Conservation (phyloP, 2,113 vertebrate genomes). For the Pungitius pungitius region DNA sequence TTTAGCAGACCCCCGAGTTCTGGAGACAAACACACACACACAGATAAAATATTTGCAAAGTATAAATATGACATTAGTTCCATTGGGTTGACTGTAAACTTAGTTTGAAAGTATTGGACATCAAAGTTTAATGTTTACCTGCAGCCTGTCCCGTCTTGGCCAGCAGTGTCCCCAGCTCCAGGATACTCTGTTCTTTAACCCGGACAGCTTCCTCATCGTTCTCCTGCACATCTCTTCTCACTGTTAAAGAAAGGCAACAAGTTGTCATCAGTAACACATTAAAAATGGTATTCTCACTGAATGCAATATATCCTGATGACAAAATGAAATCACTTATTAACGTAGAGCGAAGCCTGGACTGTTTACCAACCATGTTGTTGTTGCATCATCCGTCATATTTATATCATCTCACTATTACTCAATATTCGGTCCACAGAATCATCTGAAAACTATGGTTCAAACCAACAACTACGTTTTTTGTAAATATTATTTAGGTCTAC, state of each 20-base stretch:
- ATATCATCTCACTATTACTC: not conserved
- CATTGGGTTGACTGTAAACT: not conserved
- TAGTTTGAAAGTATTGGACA: not conserved
- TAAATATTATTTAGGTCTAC: no score
- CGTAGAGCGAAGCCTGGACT: not conserved
- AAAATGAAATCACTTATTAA: not conserved
- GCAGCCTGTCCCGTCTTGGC: conserved; percentile 98
- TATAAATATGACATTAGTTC: not conserved
- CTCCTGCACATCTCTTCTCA: conserved; percentile 97
- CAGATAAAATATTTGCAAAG: not conserved
- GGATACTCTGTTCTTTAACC: conserved; percentile 99
- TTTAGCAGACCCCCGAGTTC: conserved; percentile 98
- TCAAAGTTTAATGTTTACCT: conserved; percentile 75
- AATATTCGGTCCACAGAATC: not conserved
- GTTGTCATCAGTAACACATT: not conserved
- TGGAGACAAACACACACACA: conserved; percentile 52
- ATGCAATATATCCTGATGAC: not conserved
- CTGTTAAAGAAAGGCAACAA: conserved; percentile 71
- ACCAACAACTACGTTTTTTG: not conserved
- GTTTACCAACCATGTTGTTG: not conserved
- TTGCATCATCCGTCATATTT: not conserved
- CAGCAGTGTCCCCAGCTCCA: conserved; percentile 94
- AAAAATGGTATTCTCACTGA: not conserved
- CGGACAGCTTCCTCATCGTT: conserved; percentile 96
- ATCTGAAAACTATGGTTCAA: not conserved